Percentiles rank a stretch among this genome's conserved stretches.
Evolutionary conservation across 2,797 vertebrate species (phyloP).

Genomic region (Vipera ursinii): DNA sequence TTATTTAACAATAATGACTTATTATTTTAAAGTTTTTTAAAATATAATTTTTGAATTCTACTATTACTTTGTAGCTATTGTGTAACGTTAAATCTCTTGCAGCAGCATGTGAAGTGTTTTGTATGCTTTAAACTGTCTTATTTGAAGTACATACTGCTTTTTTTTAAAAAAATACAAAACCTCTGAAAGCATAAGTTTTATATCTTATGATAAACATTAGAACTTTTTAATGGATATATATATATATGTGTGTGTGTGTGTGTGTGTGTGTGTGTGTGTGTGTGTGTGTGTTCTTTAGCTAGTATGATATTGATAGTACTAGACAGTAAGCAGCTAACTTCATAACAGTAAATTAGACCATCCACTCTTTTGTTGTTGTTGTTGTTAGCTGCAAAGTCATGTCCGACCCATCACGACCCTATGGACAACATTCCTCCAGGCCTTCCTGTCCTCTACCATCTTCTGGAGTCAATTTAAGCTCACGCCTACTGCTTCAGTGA

Average conservation of each 20-base stretch:
- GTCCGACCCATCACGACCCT: no score
- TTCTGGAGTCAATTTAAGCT: no score
- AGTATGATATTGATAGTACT: not conserved
- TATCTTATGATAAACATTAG: not conserved
- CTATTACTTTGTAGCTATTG: conserved; percentile 33
- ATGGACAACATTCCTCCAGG: no score
- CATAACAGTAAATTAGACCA: conserved; percentile 13
- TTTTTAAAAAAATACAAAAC: not conserved
- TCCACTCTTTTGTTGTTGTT: not conserved
- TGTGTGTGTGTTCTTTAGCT: not conserved
- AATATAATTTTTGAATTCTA: conserved; percentile 50
- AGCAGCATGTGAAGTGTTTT: not conserved
- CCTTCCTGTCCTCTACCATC: no score
- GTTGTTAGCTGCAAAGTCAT: no score
- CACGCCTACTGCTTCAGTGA: no score
- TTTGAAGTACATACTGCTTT: not conserved
- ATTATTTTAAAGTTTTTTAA: conserved; percentile 30
- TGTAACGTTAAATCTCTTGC: not conserved
- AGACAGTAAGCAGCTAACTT: not conserved
- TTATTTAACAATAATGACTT: conserved; percentile 16
- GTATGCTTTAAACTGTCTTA: conserved; percentile 13
- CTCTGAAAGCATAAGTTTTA: not conserved
- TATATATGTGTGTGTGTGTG: no score
- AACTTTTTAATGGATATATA: not conserved
- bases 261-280: no score